Conservation (phyloP, 2,113 vertebrate genomes). For the Gila orcuttii region DNA sequence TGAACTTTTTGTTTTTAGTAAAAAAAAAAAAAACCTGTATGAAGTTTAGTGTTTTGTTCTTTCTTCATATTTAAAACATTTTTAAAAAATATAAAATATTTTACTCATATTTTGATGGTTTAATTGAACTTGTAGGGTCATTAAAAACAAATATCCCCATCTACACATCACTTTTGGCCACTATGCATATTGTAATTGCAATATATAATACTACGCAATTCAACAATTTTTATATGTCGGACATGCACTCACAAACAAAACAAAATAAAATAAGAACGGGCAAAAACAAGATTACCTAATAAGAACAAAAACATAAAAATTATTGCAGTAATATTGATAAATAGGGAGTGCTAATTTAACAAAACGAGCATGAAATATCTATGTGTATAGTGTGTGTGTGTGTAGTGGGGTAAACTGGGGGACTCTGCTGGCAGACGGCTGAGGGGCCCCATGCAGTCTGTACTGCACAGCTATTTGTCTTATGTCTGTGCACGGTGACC, state of each 20-base stretch:
- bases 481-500: constrained; percentile 59
- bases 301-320: neutral
- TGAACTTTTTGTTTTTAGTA: too few relatives aligned
- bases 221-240: neutral
- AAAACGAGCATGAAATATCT: constrained; percentile 35
- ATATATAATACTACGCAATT: neutral
- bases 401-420: constrained; percentile 43
- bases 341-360: neutral
- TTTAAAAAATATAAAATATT: too few relatives aligned
- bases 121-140: too few relatives aligned
- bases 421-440: constrained; percentile 55
- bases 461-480: constrained; percentile 59
- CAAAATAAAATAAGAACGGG: neutral
- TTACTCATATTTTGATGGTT: too few relatives aligned
- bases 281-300: neutral
- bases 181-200: neutral
- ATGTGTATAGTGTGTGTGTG: constrained; percentile 23
- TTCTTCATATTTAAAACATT: too few relatives aligned
- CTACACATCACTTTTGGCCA: too few relatives aligned
- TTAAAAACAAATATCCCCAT: too few relatives aligned
- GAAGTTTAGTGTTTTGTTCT: too few relatives aligned
- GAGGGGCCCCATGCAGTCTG: constrained; percentile 57
- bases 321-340: neutral
- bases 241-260: neutral
- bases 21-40: too few relatives aligned